Base-by-base conservation (phyloP, 2,113 vertebrate species). In the Oplegnathus fasciatus region DNA sequence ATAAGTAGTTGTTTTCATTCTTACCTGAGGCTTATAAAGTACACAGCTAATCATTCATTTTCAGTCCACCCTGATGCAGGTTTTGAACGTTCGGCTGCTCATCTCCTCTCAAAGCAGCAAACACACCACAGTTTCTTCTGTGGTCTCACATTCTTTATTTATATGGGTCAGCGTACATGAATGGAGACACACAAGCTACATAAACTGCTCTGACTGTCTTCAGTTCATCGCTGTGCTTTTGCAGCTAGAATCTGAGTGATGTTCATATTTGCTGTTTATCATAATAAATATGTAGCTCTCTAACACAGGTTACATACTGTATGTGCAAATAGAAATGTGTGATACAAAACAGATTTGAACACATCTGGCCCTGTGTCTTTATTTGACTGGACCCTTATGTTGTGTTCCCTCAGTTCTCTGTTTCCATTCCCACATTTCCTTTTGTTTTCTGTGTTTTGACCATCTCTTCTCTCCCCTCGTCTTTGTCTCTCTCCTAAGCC, bases 401-500 rank as follows among this genome's bases (percentile, higher is more conserved):
- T 34, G 6, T 57, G 5, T 17, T 15, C 14, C 48, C 26, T 24
- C 34, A 26, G 6, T 66, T 79, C 55, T 86, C 28, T 67, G 62
- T 71, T 80, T 80, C 60, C 13, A 60, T 60, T 80, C 13, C 18
- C 32, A 20, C n/a, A 15, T 75, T 50, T 42, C 26, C 57, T 37
- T 86, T 84, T 71, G 26, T 76, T 80, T 67, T 50, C 65, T 68
- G 18, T 50, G 2, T 68, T 76, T 42, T 69, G 20, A 64, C 52
- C 40, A 7, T 80, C 46, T 34, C 42, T 72, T 78, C 71, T 44
- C 73, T 68, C 40, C 46, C 48, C 40, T 67, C 7, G n/a, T 78
- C 83, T 88, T 77, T 86, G 77, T 80, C 50, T 88, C 57, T 60
- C 34, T 60, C 44, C 74, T 42, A 15, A 81, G 64, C 77, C 81